These are phyloP conservation scores for Mustela nigripes DNA, from an alignment of 2,113 vertebrate species.

Conservation along the genomic window DNA sequence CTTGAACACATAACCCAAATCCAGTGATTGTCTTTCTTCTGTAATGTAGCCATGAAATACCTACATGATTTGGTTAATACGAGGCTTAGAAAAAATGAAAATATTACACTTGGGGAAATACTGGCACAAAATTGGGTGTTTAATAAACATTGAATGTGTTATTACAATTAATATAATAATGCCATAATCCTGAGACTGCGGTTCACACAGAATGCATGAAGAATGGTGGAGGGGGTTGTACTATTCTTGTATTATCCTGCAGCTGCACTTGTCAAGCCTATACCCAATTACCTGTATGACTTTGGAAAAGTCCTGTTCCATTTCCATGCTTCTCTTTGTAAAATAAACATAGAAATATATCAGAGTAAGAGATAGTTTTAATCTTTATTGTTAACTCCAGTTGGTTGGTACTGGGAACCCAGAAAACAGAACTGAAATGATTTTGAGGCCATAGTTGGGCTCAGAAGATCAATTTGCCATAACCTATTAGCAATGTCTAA, in stretches of 20 bases:
- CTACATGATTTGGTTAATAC: not conserved
- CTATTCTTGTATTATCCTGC: not conserved
- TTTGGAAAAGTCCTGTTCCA: not conserved
- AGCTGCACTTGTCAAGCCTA: not conserved
- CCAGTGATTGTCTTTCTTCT: not conserved
- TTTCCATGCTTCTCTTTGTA: conserved; percentile 40
- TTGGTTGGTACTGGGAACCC: not conserved
- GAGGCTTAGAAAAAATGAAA: conserved; percentile 29
- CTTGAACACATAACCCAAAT: not conserved
- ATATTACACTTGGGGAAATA: not conserved
- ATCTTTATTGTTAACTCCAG: conserved; percentile 20
- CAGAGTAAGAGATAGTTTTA: conserved; percentile 50
- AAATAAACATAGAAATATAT: conserved; percentile 18
- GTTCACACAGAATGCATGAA: not conserved
- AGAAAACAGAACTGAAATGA: conserved; percentile 32
- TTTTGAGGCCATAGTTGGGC: not conserved
- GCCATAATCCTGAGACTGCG: not conserved
- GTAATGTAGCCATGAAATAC: not conserved
- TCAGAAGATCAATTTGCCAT: not conserved
- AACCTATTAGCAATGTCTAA: not conserved
- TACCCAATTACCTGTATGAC: not conserved
- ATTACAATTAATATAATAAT: not conserved
- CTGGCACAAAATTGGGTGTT: not conserved
- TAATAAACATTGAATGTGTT: not conserved
- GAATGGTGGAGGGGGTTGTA: not conserved